Conservation (phyloP, 2,888 invertebrate species). For the Drosophila niveifrons region DNA sequence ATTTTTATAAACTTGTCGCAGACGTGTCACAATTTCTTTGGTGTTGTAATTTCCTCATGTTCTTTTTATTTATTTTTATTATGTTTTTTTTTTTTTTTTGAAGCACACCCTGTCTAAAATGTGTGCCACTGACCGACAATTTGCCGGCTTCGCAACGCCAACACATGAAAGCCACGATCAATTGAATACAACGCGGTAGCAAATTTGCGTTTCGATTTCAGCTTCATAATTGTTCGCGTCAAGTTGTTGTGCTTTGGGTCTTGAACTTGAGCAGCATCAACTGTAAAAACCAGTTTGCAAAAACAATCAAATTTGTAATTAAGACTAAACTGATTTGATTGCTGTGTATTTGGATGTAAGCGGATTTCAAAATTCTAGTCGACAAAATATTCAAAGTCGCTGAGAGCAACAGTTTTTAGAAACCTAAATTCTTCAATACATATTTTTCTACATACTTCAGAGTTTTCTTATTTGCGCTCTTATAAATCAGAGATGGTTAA, state of each 20-base stretch:
- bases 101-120: constrained; percentile 66
- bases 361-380: neutral
- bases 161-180: constrained; percentile 6
- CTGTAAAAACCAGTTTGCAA: constrained; percentile 54
- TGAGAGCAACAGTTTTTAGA: too few species aligned
- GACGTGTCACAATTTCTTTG: constrained; percentile 55
- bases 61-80: constrained; percentile 18
- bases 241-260: constrained; percentile 20
- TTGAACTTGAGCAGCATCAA: constrained; percentile 52
- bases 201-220: constrained; percentile 34
- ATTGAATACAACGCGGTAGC: constrained; percentile 19
- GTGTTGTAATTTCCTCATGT: constrained; percentile 40
- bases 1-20: constrained; percentile 71
- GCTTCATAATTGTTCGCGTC: neutral
- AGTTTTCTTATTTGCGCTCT: constrained; percentile 45
- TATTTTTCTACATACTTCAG: too few species aligned
- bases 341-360: constrained; percentile 31
- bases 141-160: constrained; percentile 38
- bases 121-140: constrained; percentile 79
- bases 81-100: constrained; percentile 32
- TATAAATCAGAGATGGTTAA: constrained; percentile 49
- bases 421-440: too few species aligned
- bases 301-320: constrained; percentile 42
- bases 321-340: constrained; percentile 43
- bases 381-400: neutral